Evolutionary conservation across 1,140 invertebrate genomes (phyloP).

Genomic region (Drosophila melanica): DNA sequence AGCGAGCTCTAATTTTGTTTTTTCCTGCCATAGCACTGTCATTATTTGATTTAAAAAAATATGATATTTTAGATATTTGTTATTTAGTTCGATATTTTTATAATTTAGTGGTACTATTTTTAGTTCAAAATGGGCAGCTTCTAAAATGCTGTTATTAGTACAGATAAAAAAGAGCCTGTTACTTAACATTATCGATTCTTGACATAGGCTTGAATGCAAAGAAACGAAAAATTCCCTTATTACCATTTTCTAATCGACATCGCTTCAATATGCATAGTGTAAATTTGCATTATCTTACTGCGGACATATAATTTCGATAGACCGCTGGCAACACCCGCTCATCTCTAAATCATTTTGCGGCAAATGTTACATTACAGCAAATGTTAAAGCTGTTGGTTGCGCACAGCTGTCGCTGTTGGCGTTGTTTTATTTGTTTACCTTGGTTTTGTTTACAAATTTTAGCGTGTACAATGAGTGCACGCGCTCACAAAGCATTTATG

Average conservation of each 20-base stretch:
- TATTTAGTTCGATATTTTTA: too few relatives aligned
- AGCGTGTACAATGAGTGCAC: constrained; percentile 27
- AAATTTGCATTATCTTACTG: neutral
- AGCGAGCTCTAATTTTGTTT: constrained; percentile 1
- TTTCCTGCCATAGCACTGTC: neutral
- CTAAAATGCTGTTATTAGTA: neutral
- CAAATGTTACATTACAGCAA: neutral
- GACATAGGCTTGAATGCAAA: neutral
- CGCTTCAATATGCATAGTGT: neutral
- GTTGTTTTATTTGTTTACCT: constrained; percentile 21
- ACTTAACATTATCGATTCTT: constrained; percentile 1
- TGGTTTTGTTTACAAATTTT: constrained; percentile 15
- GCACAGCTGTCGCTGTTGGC: constrained; percentile 8
- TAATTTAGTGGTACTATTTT: too few relatives aligned
- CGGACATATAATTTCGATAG: constrained; percentile 1
- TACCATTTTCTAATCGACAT: neutral
- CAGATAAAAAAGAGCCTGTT: neutral
- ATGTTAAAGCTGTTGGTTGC: neutral
- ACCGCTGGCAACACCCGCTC: neutral
- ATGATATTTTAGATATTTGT: too few relatives aligned
- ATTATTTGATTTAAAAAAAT: neutral
- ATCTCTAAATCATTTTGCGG: neutral
- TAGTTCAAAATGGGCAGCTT: neutral
- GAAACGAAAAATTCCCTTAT: neutral
- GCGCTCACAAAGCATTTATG: constrained; percentile 42